Percentiles rank a stretch among this genome's conserved stretches.
Conservation (phyloP, 30 jellyfish, hydroid and myxozoan species). For the Mastigias papua region DNA sequence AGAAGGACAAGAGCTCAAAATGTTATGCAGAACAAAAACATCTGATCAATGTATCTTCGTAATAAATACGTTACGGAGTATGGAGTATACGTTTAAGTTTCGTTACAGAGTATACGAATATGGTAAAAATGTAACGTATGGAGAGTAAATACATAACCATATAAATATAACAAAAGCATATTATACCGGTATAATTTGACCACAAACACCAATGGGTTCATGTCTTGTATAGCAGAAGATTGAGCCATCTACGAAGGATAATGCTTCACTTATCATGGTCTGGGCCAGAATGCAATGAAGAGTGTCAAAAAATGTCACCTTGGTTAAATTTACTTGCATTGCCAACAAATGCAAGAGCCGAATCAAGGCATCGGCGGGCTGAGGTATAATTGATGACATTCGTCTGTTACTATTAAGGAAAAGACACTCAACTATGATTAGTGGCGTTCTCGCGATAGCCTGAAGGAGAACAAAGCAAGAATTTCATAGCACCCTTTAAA, state of each 20-base stretch:
- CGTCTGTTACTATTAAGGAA: too few species aligned
- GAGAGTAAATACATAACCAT: neutral
- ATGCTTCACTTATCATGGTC: too few species aligned
- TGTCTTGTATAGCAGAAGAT: constrained; percentile 86
- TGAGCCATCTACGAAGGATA: constrained; percentile 88
- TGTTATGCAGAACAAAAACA: neutral
- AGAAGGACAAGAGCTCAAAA: neutral
- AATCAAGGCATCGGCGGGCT: constrained; percentile 58
- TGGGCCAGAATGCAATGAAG: neutral
- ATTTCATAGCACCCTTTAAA: too few species aligned
- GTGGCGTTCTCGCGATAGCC: too few species aligned
- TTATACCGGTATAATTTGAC: constrained; percentile 93
- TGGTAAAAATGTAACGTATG: neutral
- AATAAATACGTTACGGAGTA: too few species aligned
- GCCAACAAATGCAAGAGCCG: constrained; percentile 17
- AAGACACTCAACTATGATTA: too few species aligned
- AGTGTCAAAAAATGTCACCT: constrained; percentile 21
- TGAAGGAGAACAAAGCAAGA: too few species aligned
- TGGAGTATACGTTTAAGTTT: too few species aligned
- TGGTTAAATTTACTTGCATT: constrained; percentile 10
- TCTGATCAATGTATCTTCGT: neutral
- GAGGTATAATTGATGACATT: constrained; percentile 39
- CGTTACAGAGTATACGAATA: neutral
- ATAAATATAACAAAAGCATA: neutral
- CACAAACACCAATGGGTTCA: constrained; percentile 97